Evolutionary conservation across 2,797 vertebrate species (phyloP), one percentile per base, ranked within the genome.

Genomic region (Amniataba percoides): DNA sequence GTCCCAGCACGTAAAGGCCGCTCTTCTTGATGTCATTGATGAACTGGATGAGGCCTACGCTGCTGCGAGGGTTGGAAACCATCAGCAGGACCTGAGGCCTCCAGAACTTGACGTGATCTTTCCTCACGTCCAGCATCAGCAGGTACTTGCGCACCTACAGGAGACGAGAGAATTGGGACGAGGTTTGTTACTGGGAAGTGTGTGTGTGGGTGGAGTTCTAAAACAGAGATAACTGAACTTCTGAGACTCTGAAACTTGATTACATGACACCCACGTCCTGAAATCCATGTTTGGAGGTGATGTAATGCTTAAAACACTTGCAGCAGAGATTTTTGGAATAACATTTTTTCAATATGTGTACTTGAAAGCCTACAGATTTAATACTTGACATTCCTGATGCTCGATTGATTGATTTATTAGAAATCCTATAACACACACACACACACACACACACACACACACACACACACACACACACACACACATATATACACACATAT

Each of bases 21-120:
- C 96, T 96, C 89, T 97, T 97, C 88, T 97, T 97, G 71, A 97
- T 94, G 88, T 97, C 95, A 7, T 97, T 97, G 89, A 96, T 92
- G 87, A 97, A 96, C 42, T 90, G 93, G 86, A 97, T 95, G 63
- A 97, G 93, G 63, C 95, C 92, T n/a, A 93, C 90, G 1, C 89
- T 95, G 89, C 92, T 89, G 53, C 94, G 93, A 18, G 95, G 95
- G 86, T 96, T 96, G 15, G 96, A 93, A 39, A 96, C 94, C 93
- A 96, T 96, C 68, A 96, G 91, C 73, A 96, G 92, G 48, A 96
- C 65, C 91, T 96, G 96, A n/a, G 96, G 96, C 74, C 96, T 91
- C 96, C 95, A 96, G 88, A 96, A 96, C 87, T 96, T 96, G 12
- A 96, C 95, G 1, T 96, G 96, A 87, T 96, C 96, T 78, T 96